A percentile compares a stretch with the other conserved stretches of the same genome.
Conservation (phyloP, 53 echinoderm and acorn worm genomes). For the Paelopatides confundens region DNA sequence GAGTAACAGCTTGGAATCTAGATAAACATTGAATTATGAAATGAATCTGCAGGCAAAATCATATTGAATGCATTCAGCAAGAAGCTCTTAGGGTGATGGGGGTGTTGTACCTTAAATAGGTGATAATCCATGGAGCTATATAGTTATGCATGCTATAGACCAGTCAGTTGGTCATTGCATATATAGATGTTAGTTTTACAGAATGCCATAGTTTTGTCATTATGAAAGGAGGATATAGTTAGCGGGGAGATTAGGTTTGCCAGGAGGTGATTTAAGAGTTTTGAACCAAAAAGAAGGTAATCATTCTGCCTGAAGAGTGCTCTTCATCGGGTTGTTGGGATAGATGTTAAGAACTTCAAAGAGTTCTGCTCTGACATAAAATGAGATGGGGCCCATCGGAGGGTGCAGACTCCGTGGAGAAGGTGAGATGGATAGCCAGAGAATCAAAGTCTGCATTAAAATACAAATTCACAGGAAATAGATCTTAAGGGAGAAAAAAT, state of each 20-base stretch:
- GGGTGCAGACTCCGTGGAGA: background rate
- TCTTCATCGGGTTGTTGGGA: conserved; percentile 31
- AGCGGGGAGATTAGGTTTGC: conserved; percentile 45
- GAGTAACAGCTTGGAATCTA: conserved; percentile 22
- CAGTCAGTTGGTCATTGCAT: background rate
- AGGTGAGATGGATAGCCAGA: conserved; percentile 31
- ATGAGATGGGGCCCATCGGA: conserved; percentile 26
- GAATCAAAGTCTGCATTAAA: conserved; percentile 32
- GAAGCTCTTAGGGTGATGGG: background rate
- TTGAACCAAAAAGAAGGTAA: conserved; percentile 27
- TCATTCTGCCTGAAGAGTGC: conserved; percentile 33
- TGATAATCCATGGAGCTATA: background rate
- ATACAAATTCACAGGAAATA: conserved; percentile 49
- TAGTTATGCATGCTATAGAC: background rate
- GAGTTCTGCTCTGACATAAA: conserved; percentile 44
- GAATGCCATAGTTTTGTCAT: background rate
- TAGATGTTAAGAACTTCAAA: conserved; percentile 36
- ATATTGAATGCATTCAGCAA: conserved; percentile 6
- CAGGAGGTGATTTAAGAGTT: conserved; percentile 50
- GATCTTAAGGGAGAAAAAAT: conserved; percentile 25
- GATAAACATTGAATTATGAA: conserved; percentile 40
- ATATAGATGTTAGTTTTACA: background rate
- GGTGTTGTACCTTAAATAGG: background rate
- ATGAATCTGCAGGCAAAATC: conserved; percentile 25
- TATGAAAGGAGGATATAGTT: conserved; percentile 5